phyloP scores from a whole-genome alignment of 2,888 invertebrate genomes.

The Salpingus planirostris region DNA sequence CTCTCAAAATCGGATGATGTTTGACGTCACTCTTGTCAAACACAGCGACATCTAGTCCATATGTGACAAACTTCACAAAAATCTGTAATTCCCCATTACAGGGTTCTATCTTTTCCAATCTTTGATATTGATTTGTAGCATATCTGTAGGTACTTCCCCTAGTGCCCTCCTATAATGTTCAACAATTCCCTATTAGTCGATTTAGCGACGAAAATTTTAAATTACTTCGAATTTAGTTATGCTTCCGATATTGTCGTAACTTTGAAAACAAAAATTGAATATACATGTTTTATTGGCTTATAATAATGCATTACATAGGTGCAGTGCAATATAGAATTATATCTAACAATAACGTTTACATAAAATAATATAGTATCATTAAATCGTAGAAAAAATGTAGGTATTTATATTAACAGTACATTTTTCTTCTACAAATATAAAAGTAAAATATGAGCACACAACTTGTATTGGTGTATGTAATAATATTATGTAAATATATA shows the following conservation, averaged over 20 bases:
- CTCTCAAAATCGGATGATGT: constrained; percentile 51
- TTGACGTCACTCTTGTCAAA: constrained; percentile 40
- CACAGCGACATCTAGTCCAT: too few species aligned
- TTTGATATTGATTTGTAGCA: too few species aligned
- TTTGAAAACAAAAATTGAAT: too few species aligned
- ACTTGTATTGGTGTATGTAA: constrained; percentile 26
- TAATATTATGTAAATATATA: constrained; percentile 25
- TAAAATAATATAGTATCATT: constrained; percentile 33
- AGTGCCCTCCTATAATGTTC: too few species aligned
- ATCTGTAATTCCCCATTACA: too few species aligned
- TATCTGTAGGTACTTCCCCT: too few species aligned
- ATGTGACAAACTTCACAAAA: too few species aligned
- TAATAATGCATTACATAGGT: constrained; percentile 37
- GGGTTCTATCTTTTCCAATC: too few species aligned
- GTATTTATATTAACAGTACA: constrained; percentile 30
- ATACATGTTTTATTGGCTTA: constrained; percentile 28
- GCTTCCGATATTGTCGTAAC: too few species aligned
- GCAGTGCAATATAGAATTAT: constrained; percentile 38
- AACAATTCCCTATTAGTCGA: too few species aligned
- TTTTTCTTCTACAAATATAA: constrained; percentile 22
- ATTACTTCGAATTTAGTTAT: too few species aligned
- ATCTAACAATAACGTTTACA: constrained; percentile 36
- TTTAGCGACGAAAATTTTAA: too few species aligned
- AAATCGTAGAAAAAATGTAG: constrained; percentile 30
- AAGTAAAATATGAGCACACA: constrained; percentile 28